Base-by-base conservation (phyloP, 2,797 vertebrate genomes). In the Sebastes vulpes region DNA sequence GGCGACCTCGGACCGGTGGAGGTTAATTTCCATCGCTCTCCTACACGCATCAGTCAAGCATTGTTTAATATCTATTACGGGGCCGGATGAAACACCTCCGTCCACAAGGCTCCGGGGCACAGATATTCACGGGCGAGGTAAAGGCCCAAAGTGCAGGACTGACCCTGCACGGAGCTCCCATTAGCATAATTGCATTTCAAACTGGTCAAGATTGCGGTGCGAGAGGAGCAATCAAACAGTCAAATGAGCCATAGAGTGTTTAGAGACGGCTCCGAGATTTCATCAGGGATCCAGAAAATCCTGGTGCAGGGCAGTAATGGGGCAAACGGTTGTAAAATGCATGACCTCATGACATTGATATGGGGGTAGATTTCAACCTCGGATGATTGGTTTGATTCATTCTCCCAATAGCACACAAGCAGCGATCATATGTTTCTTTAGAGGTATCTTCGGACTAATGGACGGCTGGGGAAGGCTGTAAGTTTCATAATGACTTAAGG, bases 161-260 rank as follows among this genome's bases (percentile, higher is more conserved):
- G 77, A 84, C 66, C 68, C 84, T 21, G 68, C 59, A 16, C 48
- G 2, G 6, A 9, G 10, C 73, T 31, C 2, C 23, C 0, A 85
- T 90, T 65, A 69, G 35, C 88, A 89, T 89, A 80, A 90, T 81
- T 57, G 52, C 72, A 75, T 88, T 85, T 86, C 64, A 79, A 77
- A 81, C 71, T 46, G 73, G 83, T 83, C 68, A 67, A 75, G 84
- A 74, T 59, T 9, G 28, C 61, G 11, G 21, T 8, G 50, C 69
- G 68, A 85, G 79, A 65, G 73, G 26, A 65, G 79, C 83, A 82
- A 81, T 83, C 77, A 73, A 72, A 80, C 59, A 61, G 79, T 65
- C 65, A 83, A 86, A 86, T 67, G 77, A 83, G 77, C 59, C 79
- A 4, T 28, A 56, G 35, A 69, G 65, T 21, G 18, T 23, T 65